phyloP scores from a whole-genome alignment of 1,140 invertebrate genomes.

The Eciton burchellii region DNA sequence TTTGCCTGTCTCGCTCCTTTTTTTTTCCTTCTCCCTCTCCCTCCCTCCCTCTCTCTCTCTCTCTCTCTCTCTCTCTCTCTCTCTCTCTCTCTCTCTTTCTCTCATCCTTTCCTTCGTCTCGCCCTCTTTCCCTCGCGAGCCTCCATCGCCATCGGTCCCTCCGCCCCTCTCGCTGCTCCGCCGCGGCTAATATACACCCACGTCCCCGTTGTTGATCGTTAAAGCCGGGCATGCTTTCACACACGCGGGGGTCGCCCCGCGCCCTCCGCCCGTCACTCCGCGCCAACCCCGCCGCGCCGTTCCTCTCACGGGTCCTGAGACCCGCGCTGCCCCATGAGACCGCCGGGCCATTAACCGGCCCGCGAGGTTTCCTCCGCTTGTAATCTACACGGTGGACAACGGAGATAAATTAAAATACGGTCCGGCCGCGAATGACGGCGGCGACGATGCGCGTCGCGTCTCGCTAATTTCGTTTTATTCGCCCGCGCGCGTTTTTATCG shows the following conservation, averaged over 20 bases:
- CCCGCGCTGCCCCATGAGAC: constrained; percentile 45
- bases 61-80: constrained; percentile 37
- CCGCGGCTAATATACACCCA: constrained; percentile 73
- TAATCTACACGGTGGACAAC: constrained; percentile 62
- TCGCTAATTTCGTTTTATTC: constrained; percentile 58
- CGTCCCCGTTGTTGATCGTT: constrained; percentile 74
- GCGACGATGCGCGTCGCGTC: constrained; percentile 46
- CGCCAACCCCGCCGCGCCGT: neutral
- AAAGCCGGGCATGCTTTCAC: constrained; percentile 71
- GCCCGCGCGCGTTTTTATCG: constrained; percentile 53
- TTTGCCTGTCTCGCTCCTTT: constrained; percentile 76
- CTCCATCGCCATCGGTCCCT: neutral
- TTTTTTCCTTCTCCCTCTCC: neutral
- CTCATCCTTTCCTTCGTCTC: neutral
- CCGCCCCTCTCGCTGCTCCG: constrained; percentile 23
- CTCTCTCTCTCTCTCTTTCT: constrained; percentile 58
- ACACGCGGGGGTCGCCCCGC: constrained; percentile 56
- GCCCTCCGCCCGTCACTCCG: constrained; percentile 15
- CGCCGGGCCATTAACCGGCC: constrained; percentile 68
- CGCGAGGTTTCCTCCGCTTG: constrained; percentile 69
- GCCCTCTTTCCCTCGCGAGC: too few relatives aligned
- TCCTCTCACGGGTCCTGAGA: constrained; percentile 8
- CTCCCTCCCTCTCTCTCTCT: too few relatives aligned
- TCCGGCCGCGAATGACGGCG: constrained; percentile 25
- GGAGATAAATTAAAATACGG: constrained; percentile 70